Percentiles rank a stretch among this genome's conserved stretches.
Evolutionary conservation across 2,888 invertebrate genomes (phyloP).

Genomic region (Norana najaformis): DNA sequence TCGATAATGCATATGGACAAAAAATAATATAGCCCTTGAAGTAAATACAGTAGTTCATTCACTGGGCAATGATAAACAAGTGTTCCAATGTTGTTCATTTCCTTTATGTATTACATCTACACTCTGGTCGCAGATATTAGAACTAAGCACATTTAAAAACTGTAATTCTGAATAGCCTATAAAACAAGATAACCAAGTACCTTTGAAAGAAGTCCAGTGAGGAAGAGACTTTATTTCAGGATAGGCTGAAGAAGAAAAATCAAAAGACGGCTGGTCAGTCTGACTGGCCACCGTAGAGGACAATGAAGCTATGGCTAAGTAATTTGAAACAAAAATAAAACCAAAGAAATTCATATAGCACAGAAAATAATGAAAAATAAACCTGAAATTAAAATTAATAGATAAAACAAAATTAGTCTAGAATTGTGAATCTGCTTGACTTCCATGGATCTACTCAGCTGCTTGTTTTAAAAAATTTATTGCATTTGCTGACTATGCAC

Average conservation of each 20-base stretch:
- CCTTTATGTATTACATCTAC: not conserved
- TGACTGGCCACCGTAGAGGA: not conserved
- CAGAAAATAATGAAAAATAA: not conserved
- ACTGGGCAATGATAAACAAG: too few relatives aligned
- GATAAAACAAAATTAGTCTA: not conserved
- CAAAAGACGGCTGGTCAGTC: not conserved
- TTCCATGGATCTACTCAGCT: not conserved
- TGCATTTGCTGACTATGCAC: not conserved
- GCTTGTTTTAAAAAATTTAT: not conserved
- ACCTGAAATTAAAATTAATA: not conserved
- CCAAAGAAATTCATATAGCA: not conserved
- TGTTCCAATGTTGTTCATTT: not conserved
- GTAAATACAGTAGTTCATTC: too few relatives aligned
- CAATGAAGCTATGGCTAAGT: not conserved
- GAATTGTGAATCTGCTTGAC: not conserved
- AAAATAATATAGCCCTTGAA: too few relatives aligned
- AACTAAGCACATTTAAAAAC: not conserved
- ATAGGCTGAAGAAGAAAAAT: not conserved
- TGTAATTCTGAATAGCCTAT: not conserved
- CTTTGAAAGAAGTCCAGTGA: not conserved
- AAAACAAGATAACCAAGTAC: not conserved
- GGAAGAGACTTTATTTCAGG: not conserved
- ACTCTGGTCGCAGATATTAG: not conserved
- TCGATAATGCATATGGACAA: too few relatives aligned
- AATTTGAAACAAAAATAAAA: not conserved